Evolutionary conservation across 2,888 invertebrate species (phyloP).

Genomic region (Pediacus dermestoides): DNA sequence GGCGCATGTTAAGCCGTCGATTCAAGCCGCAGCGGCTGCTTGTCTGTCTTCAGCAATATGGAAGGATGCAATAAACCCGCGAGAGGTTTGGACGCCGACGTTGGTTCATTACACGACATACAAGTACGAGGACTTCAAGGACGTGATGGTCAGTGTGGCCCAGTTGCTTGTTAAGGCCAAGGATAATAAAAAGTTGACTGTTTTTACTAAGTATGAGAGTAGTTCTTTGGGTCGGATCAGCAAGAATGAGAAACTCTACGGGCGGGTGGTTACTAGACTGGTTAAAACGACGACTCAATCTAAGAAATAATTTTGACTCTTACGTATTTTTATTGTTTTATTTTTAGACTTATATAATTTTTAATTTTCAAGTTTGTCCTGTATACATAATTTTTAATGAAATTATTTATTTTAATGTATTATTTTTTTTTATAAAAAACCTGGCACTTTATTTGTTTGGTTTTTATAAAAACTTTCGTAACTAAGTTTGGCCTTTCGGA

Average conservation of each 20-base stretch:
- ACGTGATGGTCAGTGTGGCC: slow-evolving; percentile 68
- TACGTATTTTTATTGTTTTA: slow-evolving; percentile 1
- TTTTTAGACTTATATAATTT: background rate
- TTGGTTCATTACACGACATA: slow-evolving; percentile 76
- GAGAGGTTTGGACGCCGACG: slow-evolving; percentile 68
- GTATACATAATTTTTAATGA: slow-evolving; percentile 5
- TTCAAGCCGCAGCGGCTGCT: slow-evolving; percentile 76
- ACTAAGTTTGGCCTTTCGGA: too few species aligned
- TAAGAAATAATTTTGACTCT: background rate
- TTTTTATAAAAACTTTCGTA: too few species aligned
- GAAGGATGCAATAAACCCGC: slow-evolving; percentile 48
- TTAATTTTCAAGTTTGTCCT: slow-evolving; percentile 5
- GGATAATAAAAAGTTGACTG: slow-evolving; percentile 66
- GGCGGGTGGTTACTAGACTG: slow-evolving; percentile 41
- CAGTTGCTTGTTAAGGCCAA: slow-evolving; percentile 65
- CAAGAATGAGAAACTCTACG: slow-evolving; percentile 59
- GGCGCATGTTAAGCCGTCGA: slow-evolving; percentile 75
- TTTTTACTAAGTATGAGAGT: slow-evolving; percentile 64
- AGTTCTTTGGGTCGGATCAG: slow-evolving; percentile 63
- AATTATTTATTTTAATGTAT: background rate
- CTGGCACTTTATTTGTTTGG: slow-evolving; percentile 3
- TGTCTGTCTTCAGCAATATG: slow-evolving; percentile 65
- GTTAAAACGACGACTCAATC: slow-evolving; percentile 10
- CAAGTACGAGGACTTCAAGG: slow-evolving; percentile 62
- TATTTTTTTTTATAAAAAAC: background rate